Evolutionary conservation across 2,888 invertebrate species (phyloP), one percentile per base, ranked within the genome.

Genomic region (Pristionchus japonicus): DNA sequence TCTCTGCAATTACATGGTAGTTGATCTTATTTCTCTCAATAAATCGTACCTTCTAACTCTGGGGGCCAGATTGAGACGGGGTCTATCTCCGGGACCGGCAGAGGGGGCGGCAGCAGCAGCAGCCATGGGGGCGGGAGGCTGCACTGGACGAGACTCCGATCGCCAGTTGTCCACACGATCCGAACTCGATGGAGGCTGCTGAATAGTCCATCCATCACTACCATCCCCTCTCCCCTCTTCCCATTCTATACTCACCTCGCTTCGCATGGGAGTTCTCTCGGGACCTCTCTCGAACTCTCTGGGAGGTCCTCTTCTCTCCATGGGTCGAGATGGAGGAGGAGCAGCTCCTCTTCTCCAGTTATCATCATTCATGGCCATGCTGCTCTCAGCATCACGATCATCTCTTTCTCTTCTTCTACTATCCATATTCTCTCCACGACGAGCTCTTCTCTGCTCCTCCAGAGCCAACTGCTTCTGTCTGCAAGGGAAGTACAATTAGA

Each of bases 361-460:
- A 27, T 85, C 85, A 64, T 85, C 85, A 64, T 61, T 64, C 85
- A 85, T 85, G 13, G 85, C 85, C 85, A 49, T 49, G 17, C 52
- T 52, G 13, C 37, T 57, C 82, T 52, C 52, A 34, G 49, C 82
- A 49, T 64, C 64, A 64, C 64, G 31, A 40, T 64, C 43, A 27
- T 61, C 85, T 85, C 85, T 67, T 40, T 77, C 77, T 64, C 85
- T 85, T 85, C 85, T 43, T 74, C 74, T 52, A 15, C 49, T 74
- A 31, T 74, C 74, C 74, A 49, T 52, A 37, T n/a, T 57, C 34
- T 70, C 70, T 74, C 74, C 85, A 70, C 88, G 86, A 43, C 89
- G 88, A 34, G 88, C 89, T 31, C 90, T 86, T 61, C 91, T 85
- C 57, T 89, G 89, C 17, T 91, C 90, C n/a, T 92, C 92, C 37